These are phyloP conservation scores for Chironomus riparius DNA, from an alignment of 2,888 invertebrate species.

Conservation along the genomic window DNA sequence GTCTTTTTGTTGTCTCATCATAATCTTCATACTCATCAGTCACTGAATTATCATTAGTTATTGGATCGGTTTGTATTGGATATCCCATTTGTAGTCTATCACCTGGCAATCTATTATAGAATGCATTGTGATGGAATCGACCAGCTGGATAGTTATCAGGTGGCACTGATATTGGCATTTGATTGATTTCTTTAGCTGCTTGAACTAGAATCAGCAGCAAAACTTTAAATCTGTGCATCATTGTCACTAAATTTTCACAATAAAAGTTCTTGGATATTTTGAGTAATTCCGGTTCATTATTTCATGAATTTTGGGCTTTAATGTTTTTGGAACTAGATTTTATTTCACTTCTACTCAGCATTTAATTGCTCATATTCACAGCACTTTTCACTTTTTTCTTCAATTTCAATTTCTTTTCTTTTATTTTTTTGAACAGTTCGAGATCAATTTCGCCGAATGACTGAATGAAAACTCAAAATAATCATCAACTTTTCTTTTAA, in stretches of 20 bases:
- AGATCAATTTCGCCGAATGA: conserved; percentile 17
- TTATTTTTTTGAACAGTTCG: not conserved
- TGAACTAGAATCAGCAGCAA: not conserved
- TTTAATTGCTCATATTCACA: too few species aligned
- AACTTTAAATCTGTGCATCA: not conserved
- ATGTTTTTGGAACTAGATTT: not conserved
- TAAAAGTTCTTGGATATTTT: not conserved
- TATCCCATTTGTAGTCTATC: not conserved
- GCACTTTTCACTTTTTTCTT: too few species aligned
- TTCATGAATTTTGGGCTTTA: not conserved
- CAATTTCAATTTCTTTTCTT: too few species aligned
- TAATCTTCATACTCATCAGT: not conserved
- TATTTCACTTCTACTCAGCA: too few species aligned
- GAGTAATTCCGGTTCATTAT: not conserved
- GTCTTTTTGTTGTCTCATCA: not conserved
- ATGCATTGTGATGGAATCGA: not conserved
- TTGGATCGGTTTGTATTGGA: not conserved
- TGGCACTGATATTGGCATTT: conserved; percentile 13
- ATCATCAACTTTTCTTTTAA: not conserved
- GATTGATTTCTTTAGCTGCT: not conserved
- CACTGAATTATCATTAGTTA: not conserved
- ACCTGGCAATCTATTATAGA: not conserved
- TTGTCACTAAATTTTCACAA: not conserved
- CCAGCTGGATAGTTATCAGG: not conserved
- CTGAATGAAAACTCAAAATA: conserved; percentile 6